Conservation (phyloP, 2,888 invertebrate genomes). For the Rotaria socialis region DNA sequence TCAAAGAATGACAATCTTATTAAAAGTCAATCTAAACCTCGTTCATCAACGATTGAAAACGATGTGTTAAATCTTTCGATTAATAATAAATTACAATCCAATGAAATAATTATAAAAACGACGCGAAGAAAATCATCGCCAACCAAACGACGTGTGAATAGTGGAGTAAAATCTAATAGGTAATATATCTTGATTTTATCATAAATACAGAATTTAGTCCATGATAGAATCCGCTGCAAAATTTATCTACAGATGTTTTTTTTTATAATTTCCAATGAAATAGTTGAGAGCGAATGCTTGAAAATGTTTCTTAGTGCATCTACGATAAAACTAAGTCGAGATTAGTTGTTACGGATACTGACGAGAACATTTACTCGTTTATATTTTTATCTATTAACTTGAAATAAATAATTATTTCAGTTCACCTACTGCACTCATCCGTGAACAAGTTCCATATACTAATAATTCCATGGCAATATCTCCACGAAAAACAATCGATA, state of each 20-base stretch:
- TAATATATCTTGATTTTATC: not conserved
- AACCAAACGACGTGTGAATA: not conserved
- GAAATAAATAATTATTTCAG: not conserved
- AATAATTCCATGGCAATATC: not conserved
- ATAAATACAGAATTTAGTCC: too few species aligned
- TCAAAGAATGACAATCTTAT: too few species aligned
- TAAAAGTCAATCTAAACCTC: not conserved
- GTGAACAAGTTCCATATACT: too few species aligned
- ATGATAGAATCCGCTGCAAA: too few species aligned
- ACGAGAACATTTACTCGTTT: too few species aligned
- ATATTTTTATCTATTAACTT: too few species aligned
- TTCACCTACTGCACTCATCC: not conserved
- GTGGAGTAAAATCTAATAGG: not conserved
- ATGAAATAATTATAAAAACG: not conserved
- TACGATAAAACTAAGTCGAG: too few species aligned
- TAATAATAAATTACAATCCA: not conserved
- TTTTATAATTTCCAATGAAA: too few species aligned
- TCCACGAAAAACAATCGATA: not conserved
- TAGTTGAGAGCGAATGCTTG: too few species aligned
- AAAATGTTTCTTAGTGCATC: too few species aligned
- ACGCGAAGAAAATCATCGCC: conserved; percentile 13
- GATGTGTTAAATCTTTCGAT: not conserved
- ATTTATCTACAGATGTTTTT: too few species aligned
- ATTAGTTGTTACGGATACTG: too few species aligned
- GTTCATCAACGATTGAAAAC: not conserved